Evolutionary conservation across 1,140 invertebrate species (phyloP).

Genomic region (Metopolophium dirhodum): DNA sequence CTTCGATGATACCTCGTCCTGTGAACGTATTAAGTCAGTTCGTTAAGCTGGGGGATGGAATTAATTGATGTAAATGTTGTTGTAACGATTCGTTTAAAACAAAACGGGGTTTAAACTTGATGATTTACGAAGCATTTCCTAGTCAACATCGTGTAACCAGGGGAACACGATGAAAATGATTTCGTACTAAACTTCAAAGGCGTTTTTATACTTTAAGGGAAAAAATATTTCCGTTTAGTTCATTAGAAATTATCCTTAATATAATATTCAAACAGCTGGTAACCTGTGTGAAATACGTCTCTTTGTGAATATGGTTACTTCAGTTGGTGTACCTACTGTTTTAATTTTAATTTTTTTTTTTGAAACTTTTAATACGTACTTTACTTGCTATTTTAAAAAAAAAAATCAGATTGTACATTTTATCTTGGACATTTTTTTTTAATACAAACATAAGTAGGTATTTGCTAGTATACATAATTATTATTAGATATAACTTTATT

Average conservation of each 20-base stretch:
- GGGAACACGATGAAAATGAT: not conserved
- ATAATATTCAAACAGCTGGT: not conserved
- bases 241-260: not conserved
- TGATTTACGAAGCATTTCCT: not conserved
- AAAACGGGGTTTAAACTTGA: not conserved
- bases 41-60: not conserved
- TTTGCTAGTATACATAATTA: not conserved
- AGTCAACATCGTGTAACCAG: not conserved
- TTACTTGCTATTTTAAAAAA: not conserved
- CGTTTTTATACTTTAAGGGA: not conserved
- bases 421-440: not conserved
- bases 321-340: not conserved
- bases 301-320: not conserved
- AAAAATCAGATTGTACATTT: not conserved
- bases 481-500: not conserved
- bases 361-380: not conserved
- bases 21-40: not conserved
- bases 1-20: not conserved
- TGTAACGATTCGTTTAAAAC: not conserved
- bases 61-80: not conserved
- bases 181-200: constrained; percentile 1
- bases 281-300: not conserved
- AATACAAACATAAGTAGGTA: not conserved
- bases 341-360: not conserved
- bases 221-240: not conserved